Evolutionary conservation across 2,888 invertebrate genomes (phyloP), one percentile per base, ranked within the genome.

Genomic region (Lasioglossum morio): DNA sequence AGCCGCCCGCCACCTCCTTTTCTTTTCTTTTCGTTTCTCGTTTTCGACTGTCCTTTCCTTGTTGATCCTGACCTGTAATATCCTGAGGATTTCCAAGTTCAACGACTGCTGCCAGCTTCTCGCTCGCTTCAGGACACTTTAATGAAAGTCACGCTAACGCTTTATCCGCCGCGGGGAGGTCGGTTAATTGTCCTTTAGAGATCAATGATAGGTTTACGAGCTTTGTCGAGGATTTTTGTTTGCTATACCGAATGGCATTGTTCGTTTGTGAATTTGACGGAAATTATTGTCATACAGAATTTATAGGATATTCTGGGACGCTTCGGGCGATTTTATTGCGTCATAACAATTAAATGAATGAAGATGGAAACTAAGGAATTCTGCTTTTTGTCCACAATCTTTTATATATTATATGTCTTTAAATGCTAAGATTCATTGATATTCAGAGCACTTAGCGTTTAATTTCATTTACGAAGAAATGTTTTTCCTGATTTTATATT

Each of bases 21-120:
- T 43, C 57, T 69, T 66, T 69, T 70, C 34, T 23, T 19, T 66
- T 30, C 74, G 60, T n/a, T 48, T 69, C 73, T 37, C 75, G 72
- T 40, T 57, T 63, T 53, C 60, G 73, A 63, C 14, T 72, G 30
- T 34, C n/a, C 74, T 27, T 34, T 10, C 57, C 30, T 16, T 40
- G 48, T 40, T 34, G 63, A 30, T n/a, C 48, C 2, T 14, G 27
- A 14, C n/a, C 27, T 10, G 70, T 69, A 84, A 85, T 80, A 80
- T 84, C 70, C 57, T 1, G 16, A n/a, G 84, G 69, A 85, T 78
- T 77, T 77, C 69, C 30, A 63, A 46, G 77, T 46, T 57, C 73
- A 46, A 84, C 77, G 70, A 14, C n/a, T n/a, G n/a, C 53, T 30
- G n/a, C 4, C 19, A 30, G 34, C 34, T 46, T 48, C 74, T 74